phyloP scores from a whole-genome alignment of 1,140 invertebrate species.

The Araneus ventricosus region DNA sequence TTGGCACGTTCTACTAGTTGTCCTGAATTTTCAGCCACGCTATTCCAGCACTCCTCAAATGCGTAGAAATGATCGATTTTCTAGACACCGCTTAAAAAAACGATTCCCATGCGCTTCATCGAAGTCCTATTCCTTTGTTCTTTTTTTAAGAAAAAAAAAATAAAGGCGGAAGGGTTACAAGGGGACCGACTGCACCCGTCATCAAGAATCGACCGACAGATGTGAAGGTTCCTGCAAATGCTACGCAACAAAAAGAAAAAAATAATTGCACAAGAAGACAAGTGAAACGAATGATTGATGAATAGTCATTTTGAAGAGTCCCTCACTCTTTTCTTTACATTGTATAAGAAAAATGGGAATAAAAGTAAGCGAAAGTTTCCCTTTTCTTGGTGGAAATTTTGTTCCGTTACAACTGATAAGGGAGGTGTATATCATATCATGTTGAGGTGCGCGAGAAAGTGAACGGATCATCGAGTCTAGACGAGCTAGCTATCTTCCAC shows the following conservation, averaged over 20 bases:
- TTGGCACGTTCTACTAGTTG: background rate
- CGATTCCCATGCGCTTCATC: constrained; percentile 53
- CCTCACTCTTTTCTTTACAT: background rate
- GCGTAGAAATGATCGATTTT: background rate
- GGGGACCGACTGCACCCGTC: constrained; percentile 16
- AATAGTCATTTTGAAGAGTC: constrained; percentile 43
- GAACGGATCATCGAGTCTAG: constrained; percentile 9
- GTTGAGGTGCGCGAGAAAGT: constrained; percentile 34
- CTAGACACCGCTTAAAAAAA: constrained; percentile 6
- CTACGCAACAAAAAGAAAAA: background rate
- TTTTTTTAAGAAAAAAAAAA: background rate
- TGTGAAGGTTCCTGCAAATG: background rate
- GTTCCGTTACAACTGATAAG: constrained; percentile 35
- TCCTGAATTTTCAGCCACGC: background rate
- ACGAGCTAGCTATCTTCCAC: background rate
- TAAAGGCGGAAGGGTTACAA: background rate
- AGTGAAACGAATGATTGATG: constrained; percentile 45
- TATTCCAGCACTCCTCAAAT: background rate
- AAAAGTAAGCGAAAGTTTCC: constrained; percentile 50
- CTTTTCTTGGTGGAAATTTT: constrained; percentile 18
- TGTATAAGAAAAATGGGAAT: constrained; percentile 47
- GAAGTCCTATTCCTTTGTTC: constrained; percentile 28
- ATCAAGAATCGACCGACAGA: constrained; percentile 43
- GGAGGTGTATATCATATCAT: background rate
- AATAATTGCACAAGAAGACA: constrained; percentile 24